Evolutionary conservation across 1,140 invertebrate genomes (phyloP).

Genomic region (Planococcus citri): DNA sequence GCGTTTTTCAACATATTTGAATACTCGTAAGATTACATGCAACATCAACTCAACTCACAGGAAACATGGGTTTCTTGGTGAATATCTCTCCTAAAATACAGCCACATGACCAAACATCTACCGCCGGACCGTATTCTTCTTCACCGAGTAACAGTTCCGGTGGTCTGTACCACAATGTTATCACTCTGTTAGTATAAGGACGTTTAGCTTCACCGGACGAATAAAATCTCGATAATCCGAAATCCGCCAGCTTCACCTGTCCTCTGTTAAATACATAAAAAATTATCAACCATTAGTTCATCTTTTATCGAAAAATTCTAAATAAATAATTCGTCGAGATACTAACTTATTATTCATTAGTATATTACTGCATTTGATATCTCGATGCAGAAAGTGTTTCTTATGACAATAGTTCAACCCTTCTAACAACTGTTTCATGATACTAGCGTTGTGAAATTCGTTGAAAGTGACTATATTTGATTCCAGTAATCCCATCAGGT

Average conservation of each 20-base stretch:
- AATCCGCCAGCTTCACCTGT: slow-evolving; percentile 96
- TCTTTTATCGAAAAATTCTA: neutral
- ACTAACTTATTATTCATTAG: slow-evolving; percentile 95
- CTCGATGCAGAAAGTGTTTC: slow-evolving; percentile 96
- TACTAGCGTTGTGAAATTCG: slow-evolving; percentile 89
- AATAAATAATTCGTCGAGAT: slow-evolving; percentile 25
- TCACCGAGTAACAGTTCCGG: slow-evolving; percentile 94
- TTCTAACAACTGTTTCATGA: slow-evolving; percentile 96
- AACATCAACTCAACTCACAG: slow-evolving; percentile 41
- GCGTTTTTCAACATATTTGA: no score
- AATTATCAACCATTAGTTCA: slow-evolving; percentile 16
- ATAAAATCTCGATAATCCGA: slow-evolving; percentile 91
- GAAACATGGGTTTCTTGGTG: slow-evolving; percentile 89
- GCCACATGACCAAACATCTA: slow-evolving; percentile 99
- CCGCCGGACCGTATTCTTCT: slow-evolving; percentile 93
- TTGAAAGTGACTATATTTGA: slow-evolving; percentile 94
- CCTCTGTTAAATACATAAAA: slow-evolving; percentile 50
- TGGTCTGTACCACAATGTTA: slow-evolving; percentile 97
- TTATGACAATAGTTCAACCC: slow-evolving; percentile 96
- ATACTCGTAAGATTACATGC: slow-evolving; percentile 8
- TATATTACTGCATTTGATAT: slow-evolving; percentile 99
- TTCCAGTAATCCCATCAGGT: slow-evolving; percentile 95
- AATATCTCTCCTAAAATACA: slow-evolving; percentile 91
- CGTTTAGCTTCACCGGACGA: slow-evolving; percentile 87
- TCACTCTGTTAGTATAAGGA: slow-evolving; percentile 97